Evolutionary conservation across 2,113 vertebrate genomes (phyloP).

Genomic region (Ariopsis seemanni): DNA sequence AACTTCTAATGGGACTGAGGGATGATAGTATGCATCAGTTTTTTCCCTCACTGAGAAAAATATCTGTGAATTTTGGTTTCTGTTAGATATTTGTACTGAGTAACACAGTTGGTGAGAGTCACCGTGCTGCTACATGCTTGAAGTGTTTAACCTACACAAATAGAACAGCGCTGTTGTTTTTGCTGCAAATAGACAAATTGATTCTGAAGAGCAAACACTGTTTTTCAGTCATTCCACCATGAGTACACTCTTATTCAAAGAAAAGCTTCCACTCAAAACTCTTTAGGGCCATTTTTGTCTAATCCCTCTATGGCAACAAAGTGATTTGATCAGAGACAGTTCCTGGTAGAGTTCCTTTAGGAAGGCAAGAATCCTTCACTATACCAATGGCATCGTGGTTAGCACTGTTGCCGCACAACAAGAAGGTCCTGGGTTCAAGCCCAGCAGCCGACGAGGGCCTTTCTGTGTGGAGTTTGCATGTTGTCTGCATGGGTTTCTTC

Average conservation of each 20-base stretch:
- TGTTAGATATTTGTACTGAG: not conserved
- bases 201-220: not conserved
- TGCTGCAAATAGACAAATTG: not conserved
- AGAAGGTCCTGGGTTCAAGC: too few relatives aligned
- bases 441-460: too few relatives aligned
- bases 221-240: not conserved
- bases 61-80: not conserved
- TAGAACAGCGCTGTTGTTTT: not conserved
- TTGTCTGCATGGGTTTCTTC: too few relatives aligned
- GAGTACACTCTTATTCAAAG: not conserved
- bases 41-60: not conserved
- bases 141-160: not conserved
- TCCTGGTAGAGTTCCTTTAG: not conserved
- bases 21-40: too few relatives aligned
- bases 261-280: not conserved
- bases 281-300: not conserved
- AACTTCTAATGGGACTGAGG: not conserved
- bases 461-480: too few relatives aligned
- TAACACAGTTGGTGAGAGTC: not conserved
- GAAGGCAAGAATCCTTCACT: not conserved
- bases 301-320: not conserved
- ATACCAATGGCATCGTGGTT: not conserved
- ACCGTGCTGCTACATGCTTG: not conserved
- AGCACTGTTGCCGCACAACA: too few relatives aligned
- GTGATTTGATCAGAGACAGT: not conserved